A percentile compares a stretch with the other conserved stretches of the same genome.
These are phyloP conservation scores for Drosophila neocordata DNA, from an alignment of 1,140 invertebrate genomes.

Conservation along the genomic window DNA sequence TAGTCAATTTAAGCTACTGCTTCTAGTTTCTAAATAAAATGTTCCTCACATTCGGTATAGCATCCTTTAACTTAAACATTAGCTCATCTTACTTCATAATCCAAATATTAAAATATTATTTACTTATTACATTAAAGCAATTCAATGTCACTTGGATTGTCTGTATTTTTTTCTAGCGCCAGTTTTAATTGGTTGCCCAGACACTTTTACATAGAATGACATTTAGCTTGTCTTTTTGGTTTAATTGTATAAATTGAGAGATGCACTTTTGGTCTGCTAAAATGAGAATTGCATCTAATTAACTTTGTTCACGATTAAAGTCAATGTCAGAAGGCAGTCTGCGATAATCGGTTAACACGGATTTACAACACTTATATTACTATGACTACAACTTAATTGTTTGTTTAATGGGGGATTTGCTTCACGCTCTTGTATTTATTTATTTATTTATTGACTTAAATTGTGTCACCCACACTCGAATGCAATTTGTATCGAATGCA, in stretches of 20 bases:
- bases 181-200: slow-evolving; percentile 59
- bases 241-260: slow-evolving; percentile 68
- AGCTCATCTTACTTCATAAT: neutral
- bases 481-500: slow-evolving; percentile 16
- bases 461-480: slow-evolving; percentile 39
- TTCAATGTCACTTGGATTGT: slow-evolving; percentile 50
- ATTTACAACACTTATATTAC: slow-evolving; percentile 7
- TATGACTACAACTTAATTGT: slow-evolving; percentile 31
- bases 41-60: too few relatives aligned
- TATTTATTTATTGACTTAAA: slow-evolving; percentile 33
- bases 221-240: slow-evolving; percentile 13
- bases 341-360: neutral
- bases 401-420: slow-evolving; percentile 38
- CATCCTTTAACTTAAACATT: neutral
- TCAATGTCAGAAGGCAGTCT: slow-evolving; percentile 25
- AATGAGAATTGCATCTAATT: slow-evolving; percentile 69
- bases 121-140: neutral
- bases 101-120: neutral
- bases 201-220: slow-evolving; percentile 19
- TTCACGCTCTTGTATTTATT: slow-evolving; percentile 29
- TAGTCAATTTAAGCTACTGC: too few relatives aligned
- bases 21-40: too few relatives aligned
- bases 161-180: slow-evolving; percentile 38
- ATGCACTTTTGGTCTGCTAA: slow-evolving; percentile 39
- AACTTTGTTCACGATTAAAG: slow-evolving; percentile 42